Conservation (phyloP, 2,113 vertebrate species). For the Callithrix jacchus region DNA sequence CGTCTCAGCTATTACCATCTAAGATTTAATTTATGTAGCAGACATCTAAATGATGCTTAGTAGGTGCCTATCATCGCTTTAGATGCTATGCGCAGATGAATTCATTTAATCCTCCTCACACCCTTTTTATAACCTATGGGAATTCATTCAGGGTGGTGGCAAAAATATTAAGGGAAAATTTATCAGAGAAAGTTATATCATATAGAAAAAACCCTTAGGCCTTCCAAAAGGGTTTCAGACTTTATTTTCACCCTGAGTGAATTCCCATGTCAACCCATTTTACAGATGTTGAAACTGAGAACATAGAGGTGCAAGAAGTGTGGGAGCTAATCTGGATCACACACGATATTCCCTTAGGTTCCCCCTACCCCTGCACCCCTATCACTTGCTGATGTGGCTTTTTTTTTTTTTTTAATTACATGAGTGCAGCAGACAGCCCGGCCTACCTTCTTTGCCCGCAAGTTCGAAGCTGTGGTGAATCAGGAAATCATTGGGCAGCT, state of each 20-base stretch:
- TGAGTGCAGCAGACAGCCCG: constrained; percentile 94
- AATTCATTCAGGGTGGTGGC: no score
- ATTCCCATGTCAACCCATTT: not conserved
- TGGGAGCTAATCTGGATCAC: not conserved
- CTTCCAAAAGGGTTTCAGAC: no score
- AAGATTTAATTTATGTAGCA: not conserved
- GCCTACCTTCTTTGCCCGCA: constrained; percentile 98
- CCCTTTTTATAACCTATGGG: no score
- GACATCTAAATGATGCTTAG: not conserved
- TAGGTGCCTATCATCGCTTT: not conserved
- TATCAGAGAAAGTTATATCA: no score
- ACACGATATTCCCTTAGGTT: not conserved
- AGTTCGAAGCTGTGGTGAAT: constrained; percentile 97
- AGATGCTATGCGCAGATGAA: not conserved
- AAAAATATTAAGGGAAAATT: no score
- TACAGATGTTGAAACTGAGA: not conserved
- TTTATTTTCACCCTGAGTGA: no score
- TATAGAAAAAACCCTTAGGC: no score
- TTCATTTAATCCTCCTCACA: not conserved
- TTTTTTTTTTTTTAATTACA: not conserved
- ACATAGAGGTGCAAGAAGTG: not conserved
- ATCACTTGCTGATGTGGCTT: not conserved
- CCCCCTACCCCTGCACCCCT: fast-evolving
- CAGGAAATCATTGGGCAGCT: constrained; percentile 97
- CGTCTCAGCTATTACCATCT: not conserved